phyloP scores from a whole-genome alignment of 2,797 vertebrate genomes.

The Betta splendens region DNA sequence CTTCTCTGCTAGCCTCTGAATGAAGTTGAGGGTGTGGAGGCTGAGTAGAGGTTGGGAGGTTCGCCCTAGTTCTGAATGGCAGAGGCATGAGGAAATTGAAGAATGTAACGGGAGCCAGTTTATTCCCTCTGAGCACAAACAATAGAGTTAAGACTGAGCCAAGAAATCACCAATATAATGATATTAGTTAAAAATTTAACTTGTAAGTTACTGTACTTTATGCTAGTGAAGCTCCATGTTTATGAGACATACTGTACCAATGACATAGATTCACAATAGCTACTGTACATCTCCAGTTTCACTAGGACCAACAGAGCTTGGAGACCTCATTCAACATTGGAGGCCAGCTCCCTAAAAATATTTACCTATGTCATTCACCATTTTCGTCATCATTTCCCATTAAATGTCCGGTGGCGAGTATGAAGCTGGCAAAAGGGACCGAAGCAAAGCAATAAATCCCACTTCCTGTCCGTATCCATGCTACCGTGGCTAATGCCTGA shows the following conservation, averaged over 20 bases:
- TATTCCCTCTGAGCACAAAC: neutral
- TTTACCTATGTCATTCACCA: constrained; percentile 49
- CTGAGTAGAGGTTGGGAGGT: constrained; percentile 1
- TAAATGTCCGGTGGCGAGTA: constrained; percentile 53
- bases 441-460: constrained; percentile 60
- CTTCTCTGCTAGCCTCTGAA: constrained; percentile 35
- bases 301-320: neutral
- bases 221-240: neutral
- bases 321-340: constrained; percentile 15
- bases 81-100: neutral
- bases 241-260: neutral
- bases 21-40: neutral
- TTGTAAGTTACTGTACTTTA: neutral
- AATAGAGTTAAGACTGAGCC: neutral
- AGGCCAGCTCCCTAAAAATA: constrained; percentile 31
- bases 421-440: constrained; percentile 27
- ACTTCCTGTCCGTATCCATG: constrained; percentile 57
- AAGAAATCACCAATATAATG: neutral
- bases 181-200: neutral
- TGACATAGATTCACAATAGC: neutral
- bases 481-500: constrained; percentile 50
- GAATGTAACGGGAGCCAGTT: constrained; percentile 9
- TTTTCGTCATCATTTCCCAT: constrained; percentile 52
- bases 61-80: constrained; percentile 31
- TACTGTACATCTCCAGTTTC: constrained; percentile 11